Evolutionary conservation across 2,797 vertebrate genomes (phyloP).

Genomic region (Pantherophis alleghaniensis): DNA sequence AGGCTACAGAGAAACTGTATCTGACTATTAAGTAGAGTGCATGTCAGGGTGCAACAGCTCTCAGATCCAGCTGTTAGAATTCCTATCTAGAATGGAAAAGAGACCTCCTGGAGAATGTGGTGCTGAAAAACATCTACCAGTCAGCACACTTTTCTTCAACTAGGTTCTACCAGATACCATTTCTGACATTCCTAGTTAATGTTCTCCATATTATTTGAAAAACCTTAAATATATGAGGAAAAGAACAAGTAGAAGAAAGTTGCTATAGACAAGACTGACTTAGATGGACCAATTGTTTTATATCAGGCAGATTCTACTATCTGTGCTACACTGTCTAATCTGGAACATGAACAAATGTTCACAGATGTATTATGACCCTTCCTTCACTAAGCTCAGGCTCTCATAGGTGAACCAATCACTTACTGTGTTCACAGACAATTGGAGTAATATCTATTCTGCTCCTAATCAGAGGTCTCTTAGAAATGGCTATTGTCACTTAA

Average conservation of each 20-base stretch:
- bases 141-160: not conserved
- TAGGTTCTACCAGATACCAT: not conserved
- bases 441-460: not conserved
- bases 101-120: not conserved
- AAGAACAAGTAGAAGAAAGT: not conserved
- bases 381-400: not conserved
- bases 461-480: not conserved
- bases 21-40: not conserved
- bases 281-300: not conserved
- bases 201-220: not conserved
- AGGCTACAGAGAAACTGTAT: not conserved
- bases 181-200: not conserved
- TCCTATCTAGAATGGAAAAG: not conserved
- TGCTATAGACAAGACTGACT: not conserved
- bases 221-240: not conserved
- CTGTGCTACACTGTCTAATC: not conserved
- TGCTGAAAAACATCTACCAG: not conserved
- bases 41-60: not conserved
- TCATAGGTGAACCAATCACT: not conserved
- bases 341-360: not conserved
- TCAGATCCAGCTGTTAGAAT: not conserved
- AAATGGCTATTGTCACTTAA: not conserved
- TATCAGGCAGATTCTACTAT: not conserved
- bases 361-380: not conserved
- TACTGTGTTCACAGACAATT: not conserved